Evolutionary conservation across 1,140 invertebrate genomes (phyloP), one percentile per base, ranked within the genome.

Genomic region (Penaeus japonicus): DNA sequence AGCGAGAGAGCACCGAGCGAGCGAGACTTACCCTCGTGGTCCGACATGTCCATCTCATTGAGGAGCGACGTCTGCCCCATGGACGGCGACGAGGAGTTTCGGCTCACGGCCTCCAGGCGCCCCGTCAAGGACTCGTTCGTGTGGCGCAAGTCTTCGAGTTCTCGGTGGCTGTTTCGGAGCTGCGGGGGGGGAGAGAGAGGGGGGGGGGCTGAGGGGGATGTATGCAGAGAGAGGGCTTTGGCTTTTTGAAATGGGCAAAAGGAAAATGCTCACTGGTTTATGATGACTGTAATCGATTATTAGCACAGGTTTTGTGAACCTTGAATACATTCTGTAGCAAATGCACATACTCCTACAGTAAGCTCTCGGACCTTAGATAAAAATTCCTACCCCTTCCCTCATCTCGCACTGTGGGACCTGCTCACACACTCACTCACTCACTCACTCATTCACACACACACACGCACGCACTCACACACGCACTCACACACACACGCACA

Each of bases 91-190:
- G 87, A 90, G 73, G 89, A 91, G 80, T 90, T 91, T 88, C 91
- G 88, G 65, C 92, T 91, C 15, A 93, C 79, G 18, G 92, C 89
- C 79, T 94, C 93, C 24, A 94, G 86, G 59, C 93, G 92, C 75
- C 93, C 92, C 32, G 92, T 92, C 2, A 94, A 91, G 27, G 92
- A 92, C 32, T 91, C 90, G 85, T 94, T 94, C 18, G 92, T 94
- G 90, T 94, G 93, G 59, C 96, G 93, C 88, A 95, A 92, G 85
- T 95, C 94, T 22, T 94, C 94, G 0, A 95, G 92, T 86, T 95
- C 94, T 39, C 93, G 93, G 47, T 94, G 92, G 78, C 93, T 93
- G 85, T 92, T 92, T 32, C 92, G 92, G 57, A 94, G 90, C 93
- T 94, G 90, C 22, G 87, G 47, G 30, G 85, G 87, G 22, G 85